Conservation (phyloP, 2,888 invertebrate genomes). For the Pandemis corylana region DNA sequence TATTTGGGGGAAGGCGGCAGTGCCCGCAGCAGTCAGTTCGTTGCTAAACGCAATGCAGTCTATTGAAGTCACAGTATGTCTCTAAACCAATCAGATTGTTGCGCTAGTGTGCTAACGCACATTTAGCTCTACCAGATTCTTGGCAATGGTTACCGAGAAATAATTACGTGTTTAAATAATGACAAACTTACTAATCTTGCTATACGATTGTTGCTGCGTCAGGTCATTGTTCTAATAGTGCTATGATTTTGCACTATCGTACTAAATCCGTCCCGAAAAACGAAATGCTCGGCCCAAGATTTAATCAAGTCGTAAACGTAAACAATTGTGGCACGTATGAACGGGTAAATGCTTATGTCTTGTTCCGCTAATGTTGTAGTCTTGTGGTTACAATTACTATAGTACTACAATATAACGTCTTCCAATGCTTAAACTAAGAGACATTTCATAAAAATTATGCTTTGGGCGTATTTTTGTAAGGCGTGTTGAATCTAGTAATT, state of each 20-base stretch:
- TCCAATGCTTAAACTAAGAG: neutral
- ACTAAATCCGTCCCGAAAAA: neutral
- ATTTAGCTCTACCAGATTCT: constrained; percentile 65
- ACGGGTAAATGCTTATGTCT: neutral
- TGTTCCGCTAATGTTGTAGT: neutral
- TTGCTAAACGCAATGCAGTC: constrained; percentile 90
- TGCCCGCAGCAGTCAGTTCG: constrained; percentile 90
- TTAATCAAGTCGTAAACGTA: neutral
- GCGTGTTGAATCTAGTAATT: constrained; percentile 1
- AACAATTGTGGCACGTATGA: neutral
- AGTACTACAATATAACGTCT: neutral
- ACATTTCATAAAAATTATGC: no score
- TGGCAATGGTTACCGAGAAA: constrained; percentile 75
- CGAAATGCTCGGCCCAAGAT: neutral
- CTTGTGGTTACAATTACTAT: neutral
- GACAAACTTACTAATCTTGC: constrained; percentile 17
- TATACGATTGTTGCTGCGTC: constrained; percentile 6
- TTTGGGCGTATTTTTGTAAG: neutral
- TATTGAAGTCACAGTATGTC: constrained; percentile 84
- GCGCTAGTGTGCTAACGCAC: constrained; percentile 84
- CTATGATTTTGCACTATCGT: neutral
- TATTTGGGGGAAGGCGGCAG: constrained; percentile 87
- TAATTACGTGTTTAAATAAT: constrained; percentile 45
- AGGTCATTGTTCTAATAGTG: constrained; percentile 36
- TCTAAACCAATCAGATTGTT: constrained; percentile 79